These are phyloP conservation scores for Ephestia elutella DNA, from an alignment of 1,140 invertebrate genomes.

Conservation along the genomic window DNA sequence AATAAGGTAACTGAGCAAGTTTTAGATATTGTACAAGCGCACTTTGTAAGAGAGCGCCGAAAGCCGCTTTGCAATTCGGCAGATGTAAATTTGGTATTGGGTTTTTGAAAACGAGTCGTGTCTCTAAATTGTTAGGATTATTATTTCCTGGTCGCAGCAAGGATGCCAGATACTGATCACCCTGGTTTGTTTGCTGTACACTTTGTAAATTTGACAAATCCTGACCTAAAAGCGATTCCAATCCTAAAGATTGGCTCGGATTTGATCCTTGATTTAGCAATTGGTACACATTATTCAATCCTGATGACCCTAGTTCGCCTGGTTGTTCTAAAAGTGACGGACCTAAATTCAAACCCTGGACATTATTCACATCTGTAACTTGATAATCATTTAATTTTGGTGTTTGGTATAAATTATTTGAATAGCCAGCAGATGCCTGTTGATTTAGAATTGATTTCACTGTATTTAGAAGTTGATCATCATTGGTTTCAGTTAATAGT, in stretches of 20 bases:
- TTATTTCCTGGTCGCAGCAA: background rate
- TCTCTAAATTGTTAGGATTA: constrained; percentile 3
- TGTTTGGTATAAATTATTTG: too few species aligned
- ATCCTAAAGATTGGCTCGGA: background rate
- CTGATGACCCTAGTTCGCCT: background rate
- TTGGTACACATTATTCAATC: background rate
- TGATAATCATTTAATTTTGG: too few species aligned
- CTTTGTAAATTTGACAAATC: background rate
- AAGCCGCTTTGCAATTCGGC: constrained; percentile 10
- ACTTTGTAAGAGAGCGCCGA: constrained; percentile 12
- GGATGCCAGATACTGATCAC: background rate
- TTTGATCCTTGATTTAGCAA: background rate
- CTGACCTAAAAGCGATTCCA: background rate
- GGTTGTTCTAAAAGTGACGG: background rate
- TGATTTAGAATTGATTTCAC: too few species aligned
- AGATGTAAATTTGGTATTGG: constrained; percentile 6
- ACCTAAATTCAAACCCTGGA: background rate
- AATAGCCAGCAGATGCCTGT: too few species aligned
- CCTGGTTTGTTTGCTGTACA: background rate
- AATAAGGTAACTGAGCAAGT: background rate
- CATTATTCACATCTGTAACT: background rate
- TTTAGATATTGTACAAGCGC: constrained; percentile 8
- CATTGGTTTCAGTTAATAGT: background rate
- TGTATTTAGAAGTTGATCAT: too few species aligned
- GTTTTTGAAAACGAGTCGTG: constrained; percentile 14